Evolutionary conservation across 2,113 vertebrate genomes (phyloP).

Genomic region (Poeciliopsis occidentalis): DNA sequence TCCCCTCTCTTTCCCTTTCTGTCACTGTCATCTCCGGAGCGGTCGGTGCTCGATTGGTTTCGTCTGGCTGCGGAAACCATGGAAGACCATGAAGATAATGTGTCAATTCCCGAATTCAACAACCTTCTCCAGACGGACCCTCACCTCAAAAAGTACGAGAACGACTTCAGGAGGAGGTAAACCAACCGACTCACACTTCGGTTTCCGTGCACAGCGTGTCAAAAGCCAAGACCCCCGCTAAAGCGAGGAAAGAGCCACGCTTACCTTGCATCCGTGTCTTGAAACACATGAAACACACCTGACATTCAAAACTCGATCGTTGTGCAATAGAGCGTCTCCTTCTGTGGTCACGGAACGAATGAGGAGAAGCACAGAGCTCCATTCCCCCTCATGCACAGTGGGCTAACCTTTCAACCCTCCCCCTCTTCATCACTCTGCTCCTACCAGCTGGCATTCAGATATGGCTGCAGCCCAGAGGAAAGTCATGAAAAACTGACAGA

Average conservation of each 20-base stretch:
- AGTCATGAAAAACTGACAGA: constrained; percentile 7
- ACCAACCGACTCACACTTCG: constrained; percentile 6
- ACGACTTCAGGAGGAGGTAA: constrained; percentile 85
- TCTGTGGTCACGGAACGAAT: background rate
- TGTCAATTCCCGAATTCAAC: constrained; percentile 74
- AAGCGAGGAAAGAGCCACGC: constrained; percentile 3
- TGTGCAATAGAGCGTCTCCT: background rate
- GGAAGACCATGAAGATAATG: constrained; percentile 74
- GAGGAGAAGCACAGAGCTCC: background rate
- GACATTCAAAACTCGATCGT: constrained; percentile 9
- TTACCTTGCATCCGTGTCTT: background rate
- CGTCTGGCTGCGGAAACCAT: constrained; percentile 73
- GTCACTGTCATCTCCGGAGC: constrained; percentile 3
- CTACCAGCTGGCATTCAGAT: background rate
- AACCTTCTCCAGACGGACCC: constrained; percentile 79
- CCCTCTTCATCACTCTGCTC: background rate
- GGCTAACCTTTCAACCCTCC: background rate
- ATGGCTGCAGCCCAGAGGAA: background rate
- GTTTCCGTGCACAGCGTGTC: constrained; percentile 1
- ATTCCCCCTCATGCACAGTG: background rate
- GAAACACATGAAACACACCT: constrained; percentile 1
- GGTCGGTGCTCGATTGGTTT: constrained; percentile 75
- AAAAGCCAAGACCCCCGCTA: constrained; percentile 6
- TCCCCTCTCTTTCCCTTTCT: background rate
- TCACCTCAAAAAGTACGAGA: constrained; percentile 72